Base-by-base conservation (phyloP, 2,113 vertebrate genomes). In the Panthera uncia region DNA sequence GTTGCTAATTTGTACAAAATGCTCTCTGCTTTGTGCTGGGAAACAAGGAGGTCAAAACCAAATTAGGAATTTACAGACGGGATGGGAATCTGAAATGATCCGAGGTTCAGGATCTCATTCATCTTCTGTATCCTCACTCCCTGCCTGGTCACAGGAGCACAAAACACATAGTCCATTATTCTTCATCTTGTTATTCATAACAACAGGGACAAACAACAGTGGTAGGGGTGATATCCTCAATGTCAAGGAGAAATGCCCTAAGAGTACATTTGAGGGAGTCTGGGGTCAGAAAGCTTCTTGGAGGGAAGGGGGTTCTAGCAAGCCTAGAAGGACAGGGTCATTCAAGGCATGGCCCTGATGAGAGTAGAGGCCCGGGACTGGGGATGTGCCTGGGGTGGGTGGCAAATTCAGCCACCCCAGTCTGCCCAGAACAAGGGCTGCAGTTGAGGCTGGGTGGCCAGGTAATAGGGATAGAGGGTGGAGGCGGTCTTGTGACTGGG, bases 21-120 rank as follows among this genome's bases (percentile, higher is more conserved):
- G 48, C 36, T 65, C 36, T 50, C 94, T 95, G 65, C 25, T 52
- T 73, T 91, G 84, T 84, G 36, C 76, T 91, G 78, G 71, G 45
- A 91, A 83, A 41, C 15, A 19, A 50, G 15, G 45, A 52, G 50
- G 48, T 36, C 4, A 36, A 74, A 92, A 92, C 85, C 65, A 93
- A 61, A 55, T 76, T 45, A 27, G 55, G 65, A 74, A 41, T 13
- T n/a, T 36, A 0, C 38, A 80, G 61, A 33, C 61, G 29, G 61
- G 12, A 45, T n/a, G 23, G 41, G 29, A 71, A 71, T 94, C 76
- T 55, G 89, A 91, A 48, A 63, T 14, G 27, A 57, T 8, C 38
- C 0, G 0, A 79, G 84, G 61, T 55, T 27, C 33, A 36, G 83
- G 78, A 38, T 86, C 52, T 80, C 31, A 29, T 68, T 73, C 50